Evolutionary conservation across 2,888 invertebrate genomes (phyloP), one percentile per base, ranked within the genome.

Genomic region (Drosophila greeni): DNA sequence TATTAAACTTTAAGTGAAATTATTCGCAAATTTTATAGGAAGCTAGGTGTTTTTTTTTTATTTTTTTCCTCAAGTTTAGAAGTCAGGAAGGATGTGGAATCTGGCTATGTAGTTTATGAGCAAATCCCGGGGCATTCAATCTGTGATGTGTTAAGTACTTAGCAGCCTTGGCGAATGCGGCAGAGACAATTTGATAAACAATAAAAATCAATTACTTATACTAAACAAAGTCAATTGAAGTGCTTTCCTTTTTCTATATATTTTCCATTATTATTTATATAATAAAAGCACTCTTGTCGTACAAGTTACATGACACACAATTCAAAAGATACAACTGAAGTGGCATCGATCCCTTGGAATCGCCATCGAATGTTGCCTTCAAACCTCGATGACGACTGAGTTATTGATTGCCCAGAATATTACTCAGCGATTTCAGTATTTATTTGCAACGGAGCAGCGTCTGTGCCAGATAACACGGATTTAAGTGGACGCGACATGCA

Each of bases 121-220:
- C 49, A 34, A 45, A 9, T 26, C 29, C 29, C 45, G 58, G 54
- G 34, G 55, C 34, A 59, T 72, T 70, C 72, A 72, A 81, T 83
- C 79, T 79, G 79, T 79, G 79, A 79, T 85, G 85, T 76, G 59
- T 76, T 52, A 81, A 69, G 82, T 81, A 83, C 82, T 80, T 79
- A 74, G 67, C 82, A 74, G 69, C 82, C 78, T 80, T 58, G 52
- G 74, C 60, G 56, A 66, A 64, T 42, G 70, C 75, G 65, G 60
- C 82, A 69, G 48, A 48, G 43, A 42, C 37, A 31, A 47, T 58
- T 51, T 36, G 37, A 54, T 56, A 59, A 56, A 72, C 64, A 75
- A 59, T 39, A 47, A 47, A 47, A 42, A 48, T 55, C 43, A 62
- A 51, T 29, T 55, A 77, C 60, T 56, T 82, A 52, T 82, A 52